Evolutionary conservation across 2,888 invertebrate species (phyloP), one percentile per base, ranked within the genome.

Genomic region (Brenthis ino): DNA sequence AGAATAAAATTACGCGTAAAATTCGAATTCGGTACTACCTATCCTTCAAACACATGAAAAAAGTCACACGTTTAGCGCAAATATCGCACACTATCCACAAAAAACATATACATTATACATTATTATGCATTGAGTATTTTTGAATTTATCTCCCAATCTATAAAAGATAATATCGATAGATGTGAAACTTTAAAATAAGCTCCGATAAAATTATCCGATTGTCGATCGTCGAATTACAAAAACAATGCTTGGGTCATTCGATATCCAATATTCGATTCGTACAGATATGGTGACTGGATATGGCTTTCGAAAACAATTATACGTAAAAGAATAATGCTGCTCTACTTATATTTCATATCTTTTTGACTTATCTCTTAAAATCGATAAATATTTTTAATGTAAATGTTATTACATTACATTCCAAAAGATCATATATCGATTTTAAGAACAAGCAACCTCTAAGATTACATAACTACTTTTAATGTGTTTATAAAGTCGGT

Each of bases 201-300:
- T 57, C 28, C 55, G 70, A 71, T 73, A 69, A 70, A 78, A 82
- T 85, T 82, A 76, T 76, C 80, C 77, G 83, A 84, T 86, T 85
- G 84, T 87, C 86, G 88, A 89, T 90, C 87, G 88, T 88, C 85
- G 80, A 80, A 82, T 84, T 83, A 84, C 83, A 86, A 86, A 87
- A 89, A 91, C 91, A 90, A 91, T 89, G 82, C 80, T 74, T 74
- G 72, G 75, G 78, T 77, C 77, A 81, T 82, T 79, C 81, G 80
- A 85, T 83, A 75, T 80, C 76, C 76, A 75, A 68, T 65, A 64
- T 72, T 69, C 68, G 70, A 73, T 73, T 64, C 43, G 67, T 69
- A 60, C 47, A 28, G 61, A 69, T 56, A 55, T 61, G 43, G 56
- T 13, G 43, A 66, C 69, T 71, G 50, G 71, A 74, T 69, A 58